A percentile compares a stretch with the other conserved stretches of the same genome.
These are phyloP conservation scores for Incurvaria masculella DNA, from an alignment of 2,888 invertebrate species.

Conservation along the genomic window DNA sequence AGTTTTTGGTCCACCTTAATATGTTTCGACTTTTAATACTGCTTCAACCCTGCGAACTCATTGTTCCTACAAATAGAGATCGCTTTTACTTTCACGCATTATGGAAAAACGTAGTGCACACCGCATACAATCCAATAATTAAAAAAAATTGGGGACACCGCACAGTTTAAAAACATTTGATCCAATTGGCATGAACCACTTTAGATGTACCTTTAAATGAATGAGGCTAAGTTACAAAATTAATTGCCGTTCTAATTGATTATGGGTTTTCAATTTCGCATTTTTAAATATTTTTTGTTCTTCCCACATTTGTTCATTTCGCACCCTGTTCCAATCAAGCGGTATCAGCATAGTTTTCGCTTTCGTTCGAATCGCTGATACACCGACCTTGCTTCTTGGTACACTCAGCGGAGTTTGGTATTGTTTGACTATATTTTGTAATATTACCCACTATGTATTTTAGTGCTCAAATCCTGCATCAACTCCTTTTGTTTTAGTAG, in stretches of 20 bases:
- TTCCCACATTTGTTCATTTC: background rate
- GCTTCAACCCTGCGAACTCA: background rate
- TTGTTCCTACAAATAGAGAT: background rate
- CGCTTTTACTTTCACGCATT: background rate
- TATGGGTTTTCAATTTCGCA: no score
- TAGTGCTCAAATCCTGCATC: background rate
- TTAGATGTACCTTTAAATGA: no score
- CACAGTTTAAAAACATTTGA: background rate
- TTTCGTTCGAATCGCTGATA: background rate
- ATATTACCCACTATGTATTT: background rate
- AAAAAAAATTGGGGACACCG: background rate
- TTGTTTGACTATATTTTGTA: background rate
- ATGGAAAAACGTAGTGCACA: background rate
- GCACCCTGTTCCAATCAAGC: background rate
- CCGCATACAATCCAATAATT: background rate
- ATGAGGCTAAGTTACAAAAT: no score
- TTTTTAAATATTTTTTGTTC: background rate
- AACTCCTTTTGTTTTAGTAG: background rate
- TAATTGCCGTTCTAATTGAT: no score
- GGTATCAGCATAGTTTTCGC: background rate
- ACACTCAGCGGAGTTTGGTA: constrained; percentile 43
- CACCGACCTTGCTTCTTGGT: constrained; percentile 50
- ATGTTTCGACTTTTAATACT: background rate
- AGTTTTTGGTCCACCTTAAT: background rate
- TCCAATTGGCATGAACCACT: background rate